Base-by-base conservation (phyloP, 2,888 invertebrate genomes). In the Dryocosmus kuriphilus region DNA sequence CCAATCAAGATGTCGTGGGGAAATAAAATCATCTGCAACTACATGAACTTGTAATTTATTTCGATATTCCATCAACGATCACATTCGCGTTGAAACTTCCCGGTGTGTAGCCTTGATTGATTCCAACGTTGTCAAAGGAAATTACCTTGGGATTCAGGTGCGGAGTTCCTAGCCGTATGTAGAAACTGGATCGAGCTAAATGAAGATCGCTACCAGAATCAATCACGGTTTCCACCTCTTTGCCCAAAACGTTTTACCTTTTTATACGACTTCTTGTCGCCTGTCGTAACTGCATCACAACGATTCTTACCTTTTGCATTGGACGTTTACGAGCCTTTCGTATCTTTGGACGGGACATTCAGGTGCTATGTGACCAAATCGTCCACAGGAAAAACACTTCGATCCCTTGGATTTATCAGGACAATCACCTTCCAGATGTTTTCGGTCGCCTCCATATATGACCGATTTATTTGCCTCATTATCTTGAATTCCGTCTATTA, bases 191-290 rank as follows among this genome's bases (percentile, higher is more conserved):
- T 3, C 78, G 77, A n/a, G 76, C 51, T 2, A 81, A n/a, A 61
- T 83, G 75, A 7, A 83, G 38, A 57, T 82, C 82, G 46, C 81
- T 81, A 8, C 74, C 78, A 2, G 78, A 41, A 41, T 82, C 80
- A 16, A 77, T 63, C 14, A 80, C 30, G 1, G 77, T 75, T 11
- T 38, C 46, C 8, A 80, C 78, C n/a, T 76, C 65, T 60, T 79
- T 77, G 1, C 76, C 78, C 0, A 74, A 11, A 24, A 81, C 77
- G 0, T 57, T n/a, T 62, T 30, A 81, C 75, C 6, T 27, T 14
- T 27, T 82, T 81, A n/a, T 81, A 80, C 8, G 63, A 80, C 30
- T 81, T 82, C 57, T 75, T 79, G 63, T 82, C 82, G 1, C 35
- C 30, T 1, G 51, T 19, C 41, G 41, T 41, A 14, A 41, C 14